These are phyloP conservation scores for Acanthisitta chloris DNA, from an alignment of 2,113 vertebrate genomes.

Conservation along the genomic window DNA sequence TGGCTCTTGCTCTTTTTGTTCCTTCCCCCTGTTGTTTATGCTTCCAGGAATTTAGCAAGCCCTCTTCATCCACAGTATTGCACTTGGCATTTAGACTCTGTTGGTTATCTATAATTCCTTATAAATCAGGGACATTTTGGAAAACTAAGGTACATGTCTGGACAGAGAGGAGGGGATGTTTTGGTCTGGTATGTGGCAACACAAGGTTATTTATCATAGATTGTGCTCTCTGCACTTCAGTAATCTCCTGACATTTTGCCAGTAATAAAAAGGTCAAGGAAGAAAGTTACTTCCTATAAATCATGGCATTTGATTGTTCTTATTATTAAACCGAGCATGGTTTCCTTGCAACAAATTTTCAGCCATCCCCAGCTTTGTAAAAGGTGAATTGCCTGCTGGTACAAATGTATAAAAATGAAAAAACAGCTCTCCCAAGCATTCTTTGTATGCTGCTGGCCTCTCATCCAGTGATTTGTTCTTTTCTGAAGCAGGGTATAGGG, in stretches of 20 bases:
- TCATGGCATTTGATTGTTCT: slow-evolving; percentile 18
- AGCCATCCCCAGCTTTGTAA: not conserved
- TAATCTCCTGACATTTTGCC: slow-evolving; percentile 29
- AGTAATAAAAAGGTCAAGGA: slow-evolving; percentile 33
- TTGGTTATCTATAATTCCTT: not conserved
- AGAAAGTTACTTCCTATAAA: slow-evolving; percentile 35
- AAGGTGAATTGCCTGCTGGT: not conserved
- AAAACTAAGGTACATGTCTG: not conserved
- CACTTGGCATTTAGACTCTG: not conserved
- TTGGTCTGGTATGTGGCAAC: not conserved
- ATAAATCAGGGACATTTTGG: not conserved
- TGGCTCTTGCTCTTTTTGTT: not conserved
- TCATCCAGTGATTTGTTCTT: not conserved
- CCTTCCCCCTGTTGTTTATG: not conserved
- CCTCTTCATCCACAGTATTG: not conserved
- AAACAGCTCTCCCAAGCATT: not conserved
- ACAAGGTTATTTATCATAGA: not conserved
- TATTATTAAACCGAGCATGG: not conserved
- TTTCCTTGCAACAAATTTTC: not conserved
- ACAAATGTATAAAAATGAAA: not conserved
- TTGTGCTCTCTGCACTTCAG: not conserved
- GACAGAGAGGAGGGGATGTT: not conserved
- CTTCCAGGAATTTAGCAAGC: not conserved
- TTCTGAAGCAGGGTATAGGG: not conserved
- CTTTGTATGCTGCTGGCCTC: not conserved